Percentiles rank a stretch among this genome's conserved stretches.
phyloP scores from a whole-genome alignment of 2,113 vertebrate genomes.

The Hippoglossus stenolepis region DNA sequence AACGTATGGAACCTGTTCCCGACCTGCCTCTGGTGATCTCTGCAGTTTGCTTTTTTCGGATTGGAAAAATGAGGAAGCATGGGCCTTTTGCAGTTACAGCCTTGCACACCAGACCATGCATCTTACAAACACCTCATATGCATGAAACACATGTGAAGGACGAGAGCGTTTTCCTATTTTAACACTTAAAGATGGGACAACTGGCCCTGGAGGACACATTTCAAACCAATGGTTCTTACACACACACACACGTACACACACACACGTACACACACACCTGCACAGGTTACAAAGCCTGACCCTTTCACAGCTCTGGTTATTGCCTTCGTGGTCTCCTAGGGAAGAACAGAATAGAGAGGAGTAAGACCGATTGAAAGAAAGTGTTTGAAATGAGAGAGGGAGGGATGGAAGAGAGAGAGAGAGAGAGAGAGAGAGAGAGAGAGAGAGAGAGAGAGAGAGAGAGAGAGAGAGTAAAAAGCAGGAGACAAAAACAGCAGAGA shows the following conservation, averaged over 20 bases:
- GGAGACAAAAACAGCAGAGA: slow-evolving; percentile 27
- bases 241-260: slow-evolving; percentile 14
- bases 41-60: slow-evolving; percentile 18
- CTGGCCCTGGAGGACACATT: slow-evolving; percentile 34
- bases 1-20: slow-evolving; percentile 7
- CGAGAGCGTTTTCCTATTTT: slow-evolving; percentile 21
- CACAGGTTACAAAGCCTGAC: slow-evolving; percentile 61
- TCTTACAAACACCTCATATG: slow-evolving; percentile 3
- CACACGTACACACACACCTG: slow-evolving; percentile 33
- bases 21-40: neutral
- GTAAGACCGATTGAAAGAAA: slow-evolving; percentile 47
- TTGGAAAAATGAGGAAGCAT: slow-evolving; percentile 28
- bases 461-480: slow-evolving; percentile 32
- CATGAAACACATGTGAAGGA: slow-evolving; percentile 41
- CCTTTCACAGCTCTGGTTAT: slow-evolving; percentile 70
- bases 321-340: slow-evolving; percentile 70
- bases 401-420: neutral
- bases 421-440: slow-evolving; percentile 19
- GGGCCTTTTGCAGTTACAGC: slow-evolving; percentile 1
- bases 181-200: slow-evolving; percentile 14
- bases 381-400: slow-evolving; percentile 25
- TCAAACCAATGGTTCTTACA: slow-evolving; percentile 21
- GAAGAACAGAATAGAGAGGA: slow-evolving; percentile 54
- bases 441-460: slow-evolving; percentile 1
- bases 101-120: neutral